Evolutionary conservation across 2,888 invertebrate genomes (phyloP).

Genomic region (Miltochrista miniata): DNA sequence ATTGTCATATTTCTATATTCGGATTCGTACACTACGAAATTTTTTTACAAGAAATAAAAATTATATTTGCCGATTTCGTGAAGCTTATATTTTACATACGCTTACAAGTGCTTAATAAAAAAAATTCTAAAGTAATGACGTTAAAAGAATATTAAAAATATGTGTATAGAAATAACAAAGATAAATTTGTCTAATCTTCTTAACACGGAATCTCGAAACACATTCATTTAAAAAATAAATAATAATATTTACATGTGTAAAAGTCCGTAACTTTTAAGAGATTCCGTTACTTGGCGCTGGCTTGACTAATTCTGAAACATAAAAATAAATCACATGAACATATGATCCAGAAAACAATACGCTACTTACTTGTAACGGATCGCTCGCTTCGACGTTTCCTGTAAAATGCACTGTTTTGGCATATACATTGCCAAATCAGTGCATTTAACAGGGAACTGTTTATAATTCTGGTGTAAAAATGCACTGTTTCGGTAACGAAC

Average conservation of each 20-base stretch:
- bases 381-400: too few relatives aligned
- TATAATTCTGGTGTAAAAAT: too few relatives aligned
- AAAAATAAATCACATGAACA: not conserved
- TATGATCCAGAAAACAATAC: too few relatives aligned
- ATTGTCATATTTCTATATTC: not conserved
- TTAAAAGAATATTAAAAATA: not conserved
- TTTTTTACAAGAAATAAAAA: not conserved
- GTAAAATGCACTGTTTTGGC: too few relatives aligned
- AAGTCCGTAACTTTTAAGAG: conserved; percentile 32
- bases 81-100: not conserved
- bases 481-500: too few relatives aligned
- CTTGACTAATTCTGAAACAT: conserved; percentile 56
- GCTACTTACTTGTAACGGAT: too few relatives aligned
- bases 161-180: not conserved
- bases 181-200: not conserved
- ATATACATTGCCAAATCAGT: too few relatives aligned
- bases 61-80: not conserved
- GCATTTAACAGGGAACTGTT: too few relatives aligned
- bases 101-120: not conserved
- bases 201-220: conserved; percentile 9
- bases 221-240: conserved; percentile 33
- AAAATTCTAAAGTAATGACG: not conserved
- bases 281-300: conserved; percentile 46
- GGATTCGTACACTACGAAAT: not conserved
- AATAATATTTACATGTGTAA: conserved; percentile 51